phyloP scores from a whole-genome alignment of 2,113 vertebrate species.

The Anoura caudifer region DNA sequence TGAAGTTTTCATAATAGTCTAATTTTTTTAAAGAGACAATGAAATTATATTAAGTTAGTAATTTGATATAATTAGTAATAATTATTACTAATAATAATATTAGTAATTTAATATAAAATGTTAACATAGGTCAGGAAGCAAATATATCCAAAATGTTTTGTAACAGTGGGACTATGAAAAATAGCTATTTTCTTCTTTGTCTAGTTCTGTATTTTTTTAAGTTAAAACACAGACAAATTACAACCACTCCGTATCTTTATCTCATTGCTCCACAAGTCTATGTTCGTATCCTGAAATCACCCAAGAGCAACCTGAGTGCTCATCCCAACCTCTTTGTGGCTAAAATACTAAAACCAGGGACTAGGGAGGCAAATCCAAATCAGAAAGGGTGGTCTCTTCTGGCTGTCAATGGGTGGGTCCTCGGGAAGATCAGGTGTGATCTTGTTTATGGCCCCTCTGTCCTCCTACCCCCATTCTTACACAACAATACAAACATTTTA shows the following conservation, averaged over 20 bases:
- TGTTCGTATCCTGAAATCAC: not conserved
- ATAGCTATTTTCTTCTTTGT: not conserved
- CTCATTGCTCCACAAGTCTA: not conserved
- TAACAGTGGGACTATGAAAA: not conserved
- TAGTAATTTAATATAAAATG: not conserved
- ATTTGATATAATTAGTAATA: not conserved
- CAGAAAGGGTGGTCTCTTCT: not conserved
- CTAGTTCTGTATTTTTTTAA: not conserved
- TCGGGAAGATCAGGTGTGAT: not conserved
- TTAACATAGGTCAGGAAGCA: not conserved
- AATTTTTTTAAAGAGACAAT: not conserved
- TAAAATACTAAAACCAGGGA: not conserved
- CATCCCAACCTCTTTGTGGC: not conserved
- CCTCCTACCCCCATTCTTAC: not conserved
- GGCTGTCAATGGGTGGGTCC: not conserved
- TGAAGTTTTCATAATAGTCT: not conserved
- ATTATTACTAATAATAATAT: too few relatives aligned
- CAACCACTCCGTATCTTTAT: not conserved
- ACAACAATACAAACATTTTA: constrained; percentile 39
- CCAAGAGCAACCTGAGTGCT: not conserved
- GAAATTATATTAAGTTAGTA: not conserved
- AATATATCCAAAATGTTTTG: not conserved
- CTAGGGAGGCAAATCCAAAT: not conserved
- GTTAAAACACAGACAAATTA: not conserved
- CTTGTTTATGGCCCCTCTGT: not conserved